Conservation (phyloP, 2,888 invertebrate genomes). For the Lissocephala sabroskyi region DNA sequence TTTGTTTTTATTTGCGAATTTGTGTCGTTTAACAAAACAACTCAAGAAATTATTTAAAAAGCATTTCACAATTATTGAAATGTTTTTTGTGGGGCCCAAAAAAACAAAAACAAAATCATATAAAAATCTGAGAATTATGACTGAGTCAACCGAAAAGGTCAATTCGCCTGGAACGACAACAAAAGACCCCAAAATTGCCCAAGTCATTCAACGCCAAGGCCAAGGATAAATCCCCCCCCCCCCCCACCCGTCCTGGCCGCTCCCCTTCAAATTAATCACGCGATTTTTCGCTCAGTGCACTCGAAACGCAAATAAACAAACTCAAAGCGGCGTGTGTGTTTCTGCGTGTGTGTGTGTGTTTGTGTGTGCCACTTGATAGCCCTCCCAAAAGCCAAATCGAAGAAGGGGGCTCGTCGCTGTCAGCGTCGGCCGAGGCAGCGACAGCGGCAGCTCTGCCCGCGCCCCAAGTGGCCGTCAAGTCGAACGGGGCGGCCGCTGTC, state of each 20-base stretch:
- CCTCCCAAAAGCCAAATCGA: too few relatives aligned
- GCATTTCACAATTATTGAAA: neutral
- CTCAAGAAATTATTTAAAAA: too few relatives aligned
- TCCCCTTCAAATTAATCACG: too few relatives aligned
- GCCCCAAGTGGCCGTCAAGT: neutral
- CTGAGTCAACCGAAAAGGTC: conserved; percentile 6
- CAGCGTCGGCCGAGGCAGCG: conserved; percentile 10
- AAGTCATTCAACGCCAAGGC: conserved; percentile 6
- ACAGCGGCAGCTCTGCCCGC: neutral
- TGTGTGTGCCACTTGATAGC: too few relatives aligned
- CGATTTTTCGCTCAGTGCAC: neutral
- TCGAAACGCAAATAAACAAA: neutral
- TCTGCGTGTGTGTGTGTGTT: too few relatives aligned
- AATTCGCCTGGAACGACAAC: conserved; percentile 2
- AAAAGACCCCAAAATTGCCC: conserved; percentile 3
- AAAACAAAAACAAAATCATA: conserved; percentile 21
- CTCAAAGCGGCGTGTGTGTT: too few relatives aligned
- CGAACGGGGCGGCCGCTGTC: conserved; percentile 32
- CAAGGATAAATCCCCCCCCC: conserved; percentile 5
- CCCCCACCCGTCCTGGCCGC: too few relatives aligned
- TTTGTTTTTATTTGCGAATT: too few relatives aligned
- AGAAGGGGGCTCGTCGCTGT: conserved; percentile 50
- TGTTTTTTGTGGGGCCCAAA: neutral
- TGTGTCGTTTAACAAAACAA: too few relatives aligned
- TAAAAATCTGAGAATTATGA: conserved; percentile 1